Evolutionary conservation across 2,888 invertebrate species (phyloP), one percentile per base, ranked within the genome.

Genomic region (Shargacucullia verbasci): DNA sequence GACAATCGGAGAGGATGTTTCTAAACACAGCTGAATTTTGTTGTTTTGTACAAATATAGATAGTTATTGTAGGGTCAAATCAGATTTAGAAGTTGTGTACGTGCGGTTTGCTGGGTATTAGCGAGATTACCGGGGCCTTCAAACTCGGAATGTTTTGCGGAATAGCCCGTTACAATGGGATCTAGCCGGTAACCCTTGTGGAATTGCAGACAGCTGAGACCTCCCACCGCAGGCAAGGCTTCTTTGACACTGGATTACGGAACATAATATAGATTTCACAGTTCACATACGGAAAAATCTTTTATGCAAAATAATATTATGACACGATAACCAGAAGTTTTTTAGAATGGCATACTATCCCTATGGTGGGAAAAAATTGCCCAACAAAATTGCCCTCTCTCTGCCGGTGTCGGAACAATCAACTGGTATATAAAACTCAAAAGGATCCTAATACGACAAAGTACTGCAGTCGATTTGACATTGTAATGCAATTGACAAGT

Each of bases 91-190:
- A 81, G 76, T 81, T 79, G 74, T 77, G 77, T 81, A 72, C 79
- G 79, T 83, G 85, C 73, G 83, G 83, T 83, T 83, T 76, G 78
- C 73, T 73, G 77, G 80, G 83, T 82, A 84, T 84, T 83, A 85
- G 78, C 64, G 70, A 78, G 80, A 81, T 85, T 84, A 84, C 78
- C 39, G 69, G 63, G 71, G 76, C 74, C 80, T 78, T 76, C 78
- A 78, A 82, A 80, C 78, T 74, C 62, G 74, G 74, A 81, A 81
- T 83, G 80, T 83, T 85, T 81, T 79, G 83, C 70, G 76, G 64
- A 79, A 81, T 77, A 73, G 76, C 73, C 79, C 70, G 73, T 72
- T 75, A 76, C 72, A 65, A 59, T 66, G 68, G 76, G 73, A 70
- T 73, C 73, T 68, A 68, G 62, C 46, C 49, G 41, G 73, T 57